These are phyloP conservation scores for Neotragus moschatus DNA, from an alignment of 2,113 vertebrate species.

Conservation along the genomic window DNA sequence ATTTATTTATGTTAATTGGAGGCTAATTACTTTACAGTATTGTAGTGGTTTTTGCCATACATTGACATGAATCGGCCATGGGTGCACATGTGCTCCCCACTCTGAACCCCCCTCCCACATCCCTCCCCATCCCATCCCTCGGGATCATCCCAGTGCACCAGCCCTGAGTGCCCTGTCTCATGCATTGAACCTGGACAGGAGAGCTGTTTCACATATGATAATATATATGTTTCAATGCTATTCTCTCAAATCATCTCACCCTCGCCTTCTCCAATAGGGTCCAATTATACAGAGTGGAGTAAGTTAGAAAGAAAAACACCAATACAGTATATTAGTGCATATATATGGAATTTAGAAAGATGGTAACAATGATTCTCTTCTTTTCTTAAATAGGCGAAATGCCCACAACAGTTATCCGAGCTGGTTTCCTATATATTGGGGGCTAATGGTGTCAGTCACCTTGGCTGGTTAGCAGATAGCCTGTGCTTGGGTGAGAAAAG, in stretches of 20 bases:
- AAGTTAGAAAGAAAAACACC: not conserved
- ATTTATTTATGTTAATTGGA: not conserved
- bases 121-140: not conserved
- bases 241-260: not conserved
- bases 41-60: not conserved
- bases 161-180: not conserved
- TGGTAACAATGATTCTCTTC: not conserved
- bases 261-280: not conserved
- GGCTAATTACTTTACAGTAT: not conserved
- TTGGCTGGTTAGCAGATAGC: not conserved
- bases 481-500: not conserved
- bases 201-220: not conserved
- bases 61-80: not conserved
- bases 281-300: not conserved
- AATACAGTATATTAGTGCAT: not conserved
- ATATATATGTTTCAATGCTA: not conserved
- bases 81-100: not conserved
- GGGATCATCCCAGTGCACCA: not conserved
- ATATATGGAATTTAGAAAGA: not conserved
- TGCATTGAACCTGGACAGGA: not conserved
- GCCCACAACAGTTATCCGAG: not conserved
- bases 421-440: not conserved
- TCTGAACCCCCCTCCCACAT: accelerated
- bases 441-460: not conserved
- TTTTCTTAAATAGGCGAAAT: not conserved